Evolutionary conservation across 2,797 vertebrate genomes (phyloP).

Genomic region (Loris lydekkerianus): DNA sequence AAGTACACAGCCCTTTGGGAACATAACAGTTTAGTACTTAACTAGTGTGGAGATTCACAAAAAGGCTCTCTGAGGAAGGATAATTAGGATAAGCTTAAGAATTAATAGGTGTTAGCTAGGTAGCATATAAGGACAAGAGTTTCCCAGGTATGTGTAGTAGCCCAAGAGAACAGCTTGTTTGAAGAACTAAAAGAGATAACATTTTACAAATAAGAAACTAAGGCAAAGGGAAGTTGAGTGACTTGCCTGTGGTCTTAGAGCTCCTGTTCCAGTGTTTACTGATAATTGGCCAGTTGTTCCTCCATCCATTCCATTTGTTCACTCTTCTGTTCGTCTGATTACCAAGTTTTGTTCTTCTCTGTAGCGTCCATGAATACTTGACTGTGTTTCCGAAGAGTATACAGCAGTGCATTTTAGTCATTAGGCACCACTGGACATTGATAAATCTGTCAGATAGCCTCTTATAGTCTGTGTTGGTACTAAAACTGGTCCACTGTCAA

Average conservation of each 20-base stretch:
- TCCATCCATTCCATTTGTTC: neutral
- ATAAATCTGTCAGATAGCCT: neutral
- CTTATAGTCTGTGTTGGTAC: neutral
- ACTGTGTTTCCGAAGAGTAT: slow-evolving; percentile 27
- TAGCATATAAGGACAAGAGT: neutral
- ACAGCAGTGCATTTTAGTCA: slow-evolving; percentile 8
- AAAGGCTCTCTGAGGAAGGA: slow-evolving; percentile 27
- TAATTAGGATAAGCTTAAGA: neutral
- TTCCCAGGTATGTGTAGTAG: neutral
- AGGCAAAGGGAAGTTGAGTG: neutral
- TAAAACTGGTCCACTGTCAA: slow-evolving; percentile 26
- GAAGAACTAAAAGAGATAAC: slow-evolving; percentile 30
- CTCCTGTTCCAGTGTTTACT: neutral
- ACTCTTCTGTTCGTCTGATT: neutral
- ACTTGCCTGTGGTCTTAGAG: neutral
- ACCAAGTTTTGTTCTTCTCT: neutral
- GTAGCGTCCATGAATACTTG: slow-evolving; percentile 6
- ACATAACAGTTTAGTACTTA: neutral
- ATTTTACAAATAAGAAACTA: slow-evolving; percentile 46
- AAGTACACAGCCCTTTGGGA: neutral
- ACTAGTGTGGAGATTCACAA: neutral
- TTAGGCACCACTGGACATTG: neutral
- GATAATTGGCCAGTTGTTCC: neutral
- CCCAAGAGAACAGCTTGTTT: slow-evolving; percentile 16
- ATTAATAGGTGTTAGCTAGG: neutral